phyloP scores from a whole-genome alignment of 2,888 invertebrate genomes.

The Phragmatobia fuliginosa region DNA sequence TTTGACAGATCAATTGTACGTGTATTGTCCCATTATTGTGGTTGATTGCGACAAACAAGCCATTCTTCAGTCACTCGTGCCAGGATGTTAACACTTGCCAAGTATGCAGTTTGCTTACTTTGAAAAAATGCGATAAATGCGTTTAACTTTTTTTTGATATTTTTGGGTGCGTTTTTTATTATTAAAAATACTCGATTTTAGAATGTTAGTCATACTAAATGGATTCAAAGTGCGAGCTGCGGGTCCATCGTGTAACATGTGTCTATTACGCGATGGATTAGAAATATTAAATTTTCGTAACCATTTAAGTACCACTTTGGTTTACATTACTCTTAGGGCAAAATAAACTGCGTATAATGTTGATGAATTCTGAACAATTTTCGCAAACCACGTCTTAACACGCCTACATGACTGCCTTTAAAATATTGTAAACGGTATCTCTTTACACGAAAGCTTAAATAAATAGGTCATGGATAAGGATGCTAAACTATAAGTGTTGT shows the following conservation, averaged over 20 bases:
- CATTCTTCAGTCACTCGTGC: constrained; percentile 36
- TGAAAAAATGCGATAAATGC: constrained; percentile 21
- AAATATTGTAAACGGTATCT: neutral
- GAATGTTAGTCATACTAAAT: neutral
- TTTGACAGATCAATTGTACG: neutral
- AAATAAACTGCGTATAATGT: neutral
- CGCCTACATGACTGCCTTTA: neutral
- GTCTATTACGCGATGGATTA: too few species aligned
- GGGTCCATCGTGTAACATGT: too few species aligned
- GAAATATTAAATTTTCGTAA: neutral
- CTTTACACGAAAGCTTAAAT: neutral
- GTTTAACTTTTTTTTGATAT: neutral
- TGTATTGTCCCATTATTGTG: neutral
- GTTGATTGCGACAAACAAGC: constrained; percentile 27
- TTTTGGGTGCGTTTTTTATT: neutral
- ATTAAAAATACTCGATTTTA: neutral
- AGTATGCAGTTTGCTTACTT: constrained; percentile 47
- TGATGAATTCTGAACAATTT: neutral
- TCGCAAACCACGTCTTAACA: neutral
- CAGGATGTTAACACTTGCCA: constrained; percentile 47
- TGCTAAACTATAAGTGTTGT: constrained; percentile 30
- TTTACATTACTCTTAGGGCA: neutral
- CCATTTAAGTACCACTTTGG: neutral
- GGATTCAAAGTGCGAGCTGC: too few species aligned
- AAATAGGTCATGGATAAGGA: neutral